These are phyloP conservation scores for Pollimyrus isidori DNA, from an alignment of 2,113 vertebrate genomes.

Conservation along the genomic window DNA sequence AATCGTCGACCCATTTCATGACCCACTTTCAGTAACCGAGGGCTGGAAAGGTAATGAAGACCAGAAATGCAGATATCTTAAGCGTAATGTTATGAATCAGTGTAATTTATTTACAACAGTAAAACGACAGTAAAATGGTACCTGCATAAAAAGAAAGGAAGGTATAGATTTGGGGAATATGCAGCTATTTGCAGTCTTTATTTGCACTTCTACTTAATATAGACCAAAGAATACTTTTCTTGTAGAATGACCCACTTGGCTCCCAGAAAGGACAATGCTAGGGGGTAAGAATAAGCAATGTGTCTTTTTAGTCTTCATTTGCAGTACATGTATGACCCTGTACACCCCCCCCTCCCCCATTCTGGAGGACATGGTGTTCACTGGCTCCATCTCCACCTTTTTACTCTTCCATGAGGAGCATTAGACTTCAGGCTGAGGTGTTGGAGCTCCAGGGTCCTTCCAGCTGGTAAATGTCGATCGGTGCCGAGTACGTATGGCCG, in stretches of 20 bases:
- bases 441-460: neutral
- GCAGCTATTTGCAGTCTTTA: neutral
- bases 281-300: neutral
- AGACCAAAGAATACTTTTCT: neutral
- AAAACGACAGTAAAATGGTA: neutral
- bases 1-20: neutral
- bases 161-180: neutral
- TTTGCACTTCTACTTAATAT: neutral
- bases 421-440: neutral
- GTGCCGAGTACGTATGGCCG: neutral
- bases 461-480: neutral
- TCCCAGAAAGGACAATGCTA: neutral
- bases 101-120: neutral
- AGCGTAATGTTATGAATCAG: neutral
- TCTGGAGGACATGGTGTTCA: neutral
- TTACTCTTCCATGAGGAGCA: slow-evolving; percentile 10
- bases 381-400: neutral
- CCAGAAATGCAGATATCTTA: neutral
- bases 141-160: neutral
- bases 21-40: neutral
- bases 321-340: neutral
- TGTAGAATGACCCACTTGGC: neutral
- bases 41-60: neutral
- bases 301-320: neutral
- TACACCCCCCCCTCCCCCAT: neutral